Percentiles rank a stretch among this genome's conserved stretches.
phyloP scores from a whole-genome alignment of 2,888 invertebrate species.

The Drosophila affinis region DNA sequence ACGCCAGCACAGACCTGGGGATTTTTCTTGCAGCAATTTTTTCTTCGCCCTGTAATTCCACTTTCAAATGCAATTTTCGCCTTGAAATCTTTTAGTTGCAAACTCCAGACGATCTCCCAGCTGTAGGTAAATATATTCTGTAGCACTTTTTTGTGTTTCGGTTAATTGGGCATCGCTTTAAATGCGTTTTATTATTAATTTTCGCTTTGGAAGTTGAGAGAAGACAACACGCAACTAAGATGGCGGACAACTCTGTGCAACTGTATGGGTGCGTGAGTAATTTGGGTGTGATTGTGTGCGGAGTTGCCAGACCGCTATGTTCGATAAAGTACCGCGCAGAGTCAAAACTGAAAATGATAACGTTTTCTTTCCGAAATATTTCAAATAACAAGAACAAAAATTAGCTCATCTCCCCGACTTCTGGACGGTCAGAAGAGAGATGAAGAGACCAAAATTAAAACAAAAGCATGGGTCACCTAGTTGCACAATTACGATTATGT shows the following conservation, averaged over 20 bases:
- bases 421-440: background rate
- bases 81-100: slow-evolving; percentile 53
- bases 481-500: slow-evolving; percentile 30
- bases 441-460: background rate
- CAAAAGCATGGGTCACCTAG: slow-evolving; percentile 3
- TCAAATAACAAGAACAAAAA: background rate
- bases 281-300: slow-evolving; percentile 23
- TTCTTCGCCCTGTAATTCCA: slow-evolving; percentile 68
- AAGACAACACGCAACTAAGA: slow-evolving; percentile 30
- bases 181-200: slow-evolving; percentile 63
- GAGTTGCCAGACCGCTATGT: slow-evolving; percentile 14
- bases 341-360: background rate
- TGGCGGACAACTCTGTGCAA: slow-evolving; percentile 40
- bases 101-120: slow-evolving; percentile 52
- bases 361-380: background rate
- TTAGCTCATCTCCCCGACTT: background rate
- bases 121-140: slow-evolving; percentile 52
- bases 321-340: background rate
- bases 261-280: slow-evolving; percentile 26
- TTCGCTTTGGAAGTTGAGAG: slow-evolving; percentile 37
- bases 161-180: slow-evolving; percentile 61
- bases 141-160: slow-evolving; percentile 68
- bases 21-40: slow-evolving; percentile 61
- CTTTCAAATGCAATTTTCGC: slow-evolving; percentile 66
- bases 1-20: slow-evolving; percentile 81